Evolutionary conservation across 2,888 invertebrate species (phyloP), one percentile per base, ranked within the genome.

Genomic region (Eupithecia subumbrata): DNA sequence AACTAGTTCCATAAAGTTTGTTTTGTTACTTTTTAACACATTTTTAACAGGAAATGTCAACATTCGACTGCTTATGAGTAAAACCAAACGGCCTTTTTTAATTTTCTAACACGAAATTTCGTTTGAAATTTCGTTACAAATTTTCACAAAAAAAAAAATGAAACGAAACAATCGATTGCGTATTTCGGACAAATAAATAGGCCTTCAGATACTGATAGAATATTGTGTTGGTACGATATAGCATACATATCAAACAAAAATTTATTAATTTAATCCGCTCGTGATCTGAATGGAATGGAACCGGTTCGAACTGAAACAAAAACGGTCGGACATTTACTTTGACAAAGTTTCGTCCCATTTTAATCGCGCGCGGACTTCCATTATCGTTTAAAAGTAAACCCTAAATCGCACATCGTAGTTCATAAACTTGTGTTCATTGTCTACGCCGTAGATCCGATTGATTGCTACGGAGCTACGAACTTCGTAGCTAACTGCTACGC

Each of bases 401-500:
- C 5, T 5, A 45, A 45, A 45, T 45, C 16, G 16, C 45, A 52
- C 2, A 52, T 52, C 9, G 52, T 52, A 56, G 9, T 11, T 11
- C 11, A 22, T 22, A 60, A 25, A 12, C 12, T 60, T 25, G 14
- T 56, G 56, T 14, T 12, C 11, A 60, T 5, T 60, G 14, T 12
- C 60, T 25, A 25, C 22, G 60, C 14, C 45, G 48, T 34, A 48
- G 45, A n/a, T 64, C 34, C 22, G 14, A 45, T 34, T 64, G 45
- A 22, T 34, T 25, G 64, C 72, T 69, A 64, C 48, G 56, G n/a
- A 60, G 70, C 74, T 74, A 74, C 74, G 22, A 67, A 45, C 0
- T 45, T 74, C 60, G 66, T 67, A 66, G 43, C 11, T 5, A 22
- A n/a, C 22, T 56, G 72, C 72, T 72, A 73, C 73, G 43, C 11